Conservation (phyloP, 2,113 vertebrate species). For the Phylloscopus whistleri region DNA sequence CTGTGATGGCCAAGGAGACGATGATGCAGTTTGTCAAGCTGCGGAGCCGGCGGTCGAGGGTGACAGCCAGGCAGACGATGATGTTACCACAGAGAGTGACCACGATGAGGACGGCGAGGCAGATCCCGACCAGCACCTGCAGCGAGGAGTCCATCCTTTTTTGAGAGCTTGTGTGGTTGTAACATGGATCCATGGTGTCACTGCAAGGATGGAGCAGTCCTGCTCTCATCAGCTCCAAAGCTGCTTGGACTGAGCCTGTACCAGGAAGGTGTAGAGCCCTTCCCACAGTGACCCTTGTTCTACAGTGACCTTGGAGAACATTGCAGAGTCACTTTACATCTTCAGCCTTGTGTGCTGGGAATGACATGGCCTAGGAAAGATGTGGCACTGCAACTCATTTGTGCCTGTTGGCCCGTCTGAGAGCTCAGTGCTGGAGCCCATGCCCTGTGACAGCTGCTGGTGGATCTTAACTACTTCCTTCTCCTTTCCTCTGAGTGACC, state of each 20-base stretch:
- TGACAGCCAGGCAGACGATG: conserved; percentile 90
- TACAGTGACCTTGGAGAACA: background rate
- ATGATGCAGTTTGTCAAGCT: conserved; percentile 94
- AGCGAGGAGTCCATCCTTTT: background rate
- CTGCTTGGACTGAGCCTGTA: background rate
- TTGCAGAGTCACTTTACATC: background rate
- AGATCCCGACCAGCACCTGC: conserved; percentile 70
- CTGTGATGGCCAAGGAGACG: conserved; percentile 88
- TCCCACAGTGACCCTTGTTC: background rate
- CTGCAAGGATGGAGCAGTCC: background rate
- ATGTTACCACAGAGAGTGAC: conserved; percentile 88
- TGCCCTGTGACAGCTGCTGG: background rate
- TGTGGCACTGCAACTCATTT: background rate
- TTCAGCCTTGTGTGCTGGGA: background rate
- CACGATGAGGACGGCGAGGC: conserved; percentile 78
- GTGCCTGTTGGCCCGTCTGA: background rate
- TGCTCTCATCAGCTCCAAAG: background rate
- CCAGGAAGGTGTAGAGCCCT: background rate
- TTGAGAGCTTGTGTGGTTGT: conserved; percentile 24
- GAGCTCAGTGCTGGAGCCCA: background rate
- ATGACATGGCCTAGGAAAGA: background rate
- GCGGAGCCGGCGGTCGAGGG: conserved; percentile 83
- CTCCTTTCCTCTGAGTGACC: background rate
- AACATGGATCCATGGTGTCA: conserved; percentile 35
- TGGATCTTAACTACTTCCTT: background rate